phyloP scores from a whole-genome alignment of 2,113 vertebrate species.

The Notarius quadriscutis region DNA sequence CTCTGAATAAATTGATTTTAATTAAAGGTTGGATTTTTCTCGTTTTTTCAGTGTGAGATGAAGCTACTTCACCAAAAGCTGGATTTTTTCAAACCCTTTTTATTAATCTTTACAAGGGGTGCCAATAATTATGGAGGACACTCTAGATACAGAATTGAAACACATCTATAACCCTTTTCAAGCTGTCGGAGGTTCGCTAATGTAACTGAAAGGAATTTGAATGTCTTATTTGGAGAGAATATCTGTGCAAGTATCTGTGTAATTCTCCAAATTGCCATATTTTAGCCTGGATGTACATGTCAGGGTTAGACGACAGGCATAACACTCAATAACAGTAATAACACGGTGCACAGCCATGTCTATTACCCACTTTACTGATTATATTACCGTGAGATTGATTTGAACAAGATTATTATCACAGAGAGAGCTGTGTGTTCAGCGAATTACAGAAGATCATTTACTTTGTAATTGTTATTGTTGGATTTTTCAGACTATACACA shows the following conservation, averaged over 20 bases:
- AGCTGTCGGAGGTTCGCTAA: not conserved
- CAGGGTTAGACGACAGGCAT: conserved; percentile 4
- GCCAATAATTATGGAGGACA: too few relatives aligned
- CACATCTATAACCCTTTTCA: not conserved
- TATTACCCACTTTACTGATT: conserved; percentile 5
- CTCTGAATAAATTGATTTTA: too few relatives aligned
- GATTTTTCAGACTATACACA: not conserved
- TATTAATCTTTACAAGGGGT: too few relatives aligned
- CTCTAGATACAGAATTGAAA: too few relatives aligned
- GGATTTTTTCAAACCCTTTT: too few relatives aligned
- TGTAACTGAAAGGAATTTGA: conserved; percentile 1
- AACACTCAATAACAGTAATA: conserved; percentile 12
- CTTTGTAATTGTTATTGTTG: not conserved
- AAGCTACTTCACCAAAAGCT: too few relatives aligned
- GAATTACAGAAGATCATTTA: conserved; percentile 5
- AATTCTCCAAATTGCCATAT: not conserved
- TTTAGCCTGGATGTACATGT: not conserved
- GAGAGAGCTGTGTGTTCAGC: not conserved
- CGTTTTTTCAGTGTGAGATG: too few relatives aligned
- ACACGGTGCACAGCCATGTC: conserved; percentile 2
- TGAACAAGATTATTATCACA: conserved; percentile 19
- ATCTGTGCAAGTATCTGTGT: not conserved
- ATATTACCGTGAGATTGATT: conserved; percentile 13
- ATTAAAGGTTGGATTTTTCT: too few relatives aligned
- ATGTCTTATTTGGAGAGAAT: not conserved